Base-by-base conservation (phyloP, 2,888 invertebrate genomes). In the Lepidocyrtinus sp. region DNA sequence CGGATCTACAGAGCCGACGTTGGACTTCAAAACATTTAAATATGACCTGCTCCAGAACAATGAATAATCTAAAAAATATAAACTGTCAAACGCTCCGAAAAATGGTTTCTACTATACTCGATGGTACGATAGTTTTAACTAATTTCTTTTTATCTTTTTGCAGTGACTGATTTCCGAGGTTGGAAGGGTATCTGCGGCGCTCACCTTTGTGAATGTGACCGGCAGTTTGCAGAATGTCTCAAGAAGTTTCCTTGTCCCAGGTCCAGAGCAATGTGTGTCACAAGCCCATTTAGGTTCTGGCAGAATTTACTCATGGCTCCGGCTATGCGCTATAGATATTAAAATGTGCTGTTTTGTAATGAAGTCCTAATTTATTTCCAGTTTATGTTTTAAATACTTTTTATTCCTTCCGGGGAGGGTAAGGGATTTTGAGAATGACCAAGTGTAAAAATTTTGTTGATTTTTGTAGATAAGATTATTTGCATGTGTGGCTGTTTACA, bases 201-300 rank as follows among this genome's bases (percentile, higher is more conserved):
- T 5, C 91, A 93, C 46, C 90, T 96, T 22, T 96, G 96, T 88
- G 94, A 96, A 88, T 96, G 96, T 87, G 96, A 96, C 88, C 90
- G 94, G 80, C 90, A 90, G 69, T 91, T 96, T 77, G 93, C 95
- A 0, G 92, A 94, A 89, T 96, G 96, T 87, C 90, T 96, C n/a
- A 90, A 92, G 78, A 90, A 91, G 81, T 94, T 92, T 88, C 91
- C 92, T 0, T 96, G 96, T 87, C 96, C 96, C 0, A 89, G 90
- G 1, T 90, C 91, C 27, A 91, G 94, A 81, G 92, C 94, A 0
- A 90, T 94, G 15, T 96, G 96, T 87, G 91, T 90, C 45, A 93
- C 95, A 0, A 94, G 94, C 0, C 92, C 94, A 0, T 91, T 93
- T 88, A 90, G 95, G 87, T 86, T 86, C 62, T 87, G 82, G 85